Evolutionary conservation across 2,797 vertebrate species (phyloP).

Genomic region (Mormyrops boulengeri): DNA sequence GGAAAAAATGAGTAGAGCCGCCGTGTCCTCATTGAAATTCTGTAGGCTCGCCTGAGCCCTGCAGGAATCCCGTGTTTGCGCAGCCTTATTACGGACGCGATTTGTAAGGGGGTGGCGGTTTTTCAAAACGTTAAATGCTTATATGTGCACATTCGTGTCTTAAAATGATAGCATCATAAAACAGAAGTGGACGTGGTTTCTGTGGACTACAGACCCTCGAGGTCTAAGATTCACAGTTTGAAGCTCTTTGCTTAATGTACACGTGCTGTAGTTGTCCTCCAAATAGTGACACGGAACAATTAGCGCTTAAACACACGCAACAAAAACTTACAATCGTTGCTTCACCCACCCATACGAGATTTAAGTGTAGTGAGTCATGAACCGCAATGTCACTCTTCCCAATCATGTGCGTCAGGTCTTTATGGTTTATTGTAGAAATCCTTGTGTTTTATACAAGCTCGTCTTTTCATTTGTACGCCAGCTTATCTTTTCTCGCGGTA

Average conservation of each 20-base stretch:
- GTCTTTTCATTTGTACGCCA: neutral
- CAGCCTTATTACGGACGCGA: neutral
- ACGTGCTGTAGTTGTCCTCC: neutral
- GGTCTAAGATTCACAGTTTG: neutral
- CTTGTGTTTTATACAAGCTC: neutral
- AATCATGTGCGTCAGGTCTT: neutral
- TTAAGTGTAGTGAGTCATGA: neutral
- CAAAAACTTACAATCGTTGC: neutral
- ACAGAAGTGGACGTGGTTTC: neutral
- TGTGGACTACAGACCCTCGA: neutral
- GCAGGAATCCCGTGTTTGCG: neutral
- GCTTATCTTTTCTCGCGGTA: neutral
- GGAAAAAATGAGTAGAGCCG: neutral
- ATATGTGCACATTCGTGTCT: neutral
- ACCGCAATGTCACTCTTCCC: neutral
- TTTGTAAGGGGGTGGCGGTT: neutral
- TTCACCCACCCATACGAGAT: neutral
- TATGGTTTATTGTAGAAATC: neutral
- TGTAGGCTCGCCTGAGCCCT: neutral
- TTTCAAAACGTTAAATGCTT: neutral
- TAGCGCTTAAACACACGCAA: neutral
- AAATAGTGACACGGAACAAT: neutral
- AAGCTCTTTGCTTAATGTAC: neutral
- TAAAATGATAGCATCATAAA: neutral
- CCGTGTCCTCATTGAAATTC: conserved; percentile 21